A percentile compares a stretch with the other conserved stretches of the same genome.
Conservation (phyloP, 2,797 vertebrate genomes). For the Odontamblyopus lacepedii region DNA sequence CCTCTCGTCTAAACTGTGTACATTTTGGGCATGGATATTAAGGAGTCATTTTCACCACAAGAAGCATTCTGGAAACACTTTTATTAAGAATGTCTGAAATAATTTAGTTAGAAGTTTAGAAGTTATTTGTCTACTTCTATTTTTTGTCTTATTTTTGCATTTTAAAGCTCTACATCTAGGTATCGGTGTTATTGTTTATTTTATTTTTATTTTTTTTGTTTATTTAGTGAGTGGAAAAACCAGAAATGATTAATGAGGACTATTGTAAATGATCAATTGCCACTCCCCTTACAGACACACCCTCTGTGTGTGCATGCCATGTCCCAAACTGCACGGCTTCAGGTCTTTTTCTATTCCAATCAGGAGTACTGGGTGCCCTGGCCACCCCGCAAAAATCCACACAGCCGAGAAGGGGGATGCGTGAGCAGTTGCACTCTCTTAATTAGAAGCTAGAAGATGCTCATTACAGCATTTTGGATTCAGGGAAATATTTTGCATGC, state of each 20-base stretch:
- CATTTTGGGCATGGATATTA: not conserved
- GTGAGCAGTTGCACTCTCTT: slow-evolving; percentile 12
- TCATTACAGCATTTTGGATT: slow-evolving; percentile 38
- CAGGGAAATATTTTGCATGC: slow-evolving; percentile 39
- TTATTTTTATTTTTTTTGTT: no score
- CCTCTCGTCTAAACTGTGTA: not conserved
- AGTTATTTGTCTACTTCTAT: no score
- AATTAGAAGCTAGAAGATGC: slow-evolving; percentile 30
- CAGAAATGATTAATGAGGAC: not conserved
- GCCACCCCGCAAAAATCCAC: slow-evolving; percentile 59
- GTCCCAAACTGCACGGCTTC: slow-evolving; percentile 50
- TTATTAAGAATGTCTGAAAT: no score
- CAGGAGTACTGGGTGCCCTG: slow-evolving; percentile 60
- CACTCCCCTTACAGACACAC: slow-evolving; percentile 51
- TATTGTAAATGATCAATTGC: slow-evolving; percentile 40
- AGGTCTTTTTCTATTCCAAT: slow-evolving; percentile 72
- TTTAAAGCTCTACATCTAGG: no score
- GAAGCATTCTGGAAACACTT: no score
- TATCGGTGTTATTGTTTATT: not conserved
- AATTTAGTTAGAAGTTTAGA: no score
- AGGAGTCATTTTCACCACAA: not conserved
- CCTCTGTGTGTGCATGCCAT: slow-evolving; percentile 44
- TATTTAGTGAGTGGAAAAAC: no score
- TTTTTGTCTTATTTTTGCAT: no score
- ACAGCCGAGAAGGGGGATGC: slow-evolving; percentile 44